A percentile compares a stretch with the other conserved stretches of the same genome.
These are phyloP conservation scores for Danionella cerebrum DNA, from an alignment of 2,113 vertebrate species.

Conservation along the genomic window DNA sequence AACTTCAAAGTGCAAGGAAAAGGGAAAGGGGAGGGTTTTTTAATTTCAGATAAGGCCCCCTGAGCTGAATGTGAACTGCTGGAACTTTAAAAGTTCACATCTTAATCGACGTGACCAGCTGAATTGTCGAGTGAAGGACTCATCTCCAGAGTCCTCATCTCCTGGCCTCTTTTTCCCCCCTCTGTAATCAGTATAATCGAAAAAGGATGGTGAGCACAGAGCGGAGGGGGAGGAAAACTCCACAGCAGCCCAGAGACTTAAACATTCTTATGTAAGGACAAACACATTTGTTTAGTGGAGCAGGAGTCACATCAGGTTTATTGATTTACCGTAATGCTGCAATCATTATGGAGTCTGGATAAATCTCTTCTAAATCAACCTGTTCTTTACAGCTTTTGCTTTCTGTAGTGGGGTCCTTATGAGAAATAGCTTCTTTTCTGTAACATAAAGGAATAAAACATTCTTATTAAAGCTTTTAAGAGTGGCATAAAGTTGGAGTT, in stretches of 20 bases:
- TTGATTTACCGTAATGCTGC: slow-evolving; percentile 48
- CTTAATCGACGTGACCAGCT: slow-evolving; percentile 64
- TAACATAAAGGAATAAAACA: neutral
- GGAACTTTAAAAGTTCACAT: slow-evolving; percentile 65
- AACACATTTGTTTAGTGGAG: slow-evolving; percentile 44
- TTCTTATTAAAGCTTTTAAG: too few species aligned
- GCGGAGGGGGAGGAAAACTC: neutral
- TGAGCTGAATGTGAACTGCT: slow-evolving; percentile 62
- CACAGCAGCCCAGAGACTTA: neutral
- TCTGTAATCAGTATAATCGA: slow-evolving; percentile 44
- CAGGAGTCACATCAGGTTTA: slow-evolving; percentile 32
- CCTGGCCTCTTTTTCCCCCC: slow-evolving; percentile 16
- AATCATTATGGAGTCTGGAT: slow-evolving; percentile 44
- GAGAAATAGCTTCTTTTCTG: neutral
- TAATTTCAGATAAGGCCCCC: slow-evolving; percentile 70
- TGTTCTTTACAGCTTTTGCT: neutral
- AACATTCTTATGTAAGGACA: neutral
- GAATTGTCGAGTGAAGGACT: slow-evolving; percentile 54
- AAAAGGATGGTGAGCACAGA: slow-evolving; percentile 33
- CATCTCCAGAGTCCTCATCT: slow-evolving; percentile 45
- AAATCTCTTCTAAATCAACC: slow-evolving; percentile 35
- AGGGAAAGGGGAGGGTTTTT: slow-evolving; percentile 52
- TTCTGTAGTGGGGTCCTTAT: too few species aligned
- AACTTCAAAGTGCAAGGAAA: slow-evolving; percentile 61
- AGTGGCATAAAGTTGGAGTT: too few species aligned